Evolutionary conservation across 1,140 invertebrate species (phyloP).

Genomic region (Bombus sibiricus): DNA sequence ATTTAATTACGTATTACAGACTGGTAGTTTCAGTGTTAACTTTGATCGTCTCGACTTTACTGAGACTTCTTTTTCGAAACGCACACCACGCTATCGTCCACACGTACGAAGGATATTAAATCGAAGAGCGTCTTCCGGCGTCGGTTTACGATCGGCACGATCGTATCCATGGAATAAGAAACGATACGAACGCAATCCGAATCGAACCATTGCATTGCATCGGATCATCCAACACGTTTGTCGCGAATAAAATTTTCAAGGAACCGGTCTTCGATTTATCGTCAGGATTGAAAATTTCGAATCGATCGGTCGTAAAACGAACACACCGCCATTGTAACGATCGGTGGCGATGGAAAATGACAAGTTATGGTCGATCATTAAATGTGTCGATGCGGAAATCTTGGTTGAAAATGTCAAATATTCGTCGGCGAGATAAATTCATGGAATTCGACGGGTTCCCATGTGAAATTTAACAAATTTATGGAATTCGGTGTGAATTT

Average conservation of each 20-base stretch:
- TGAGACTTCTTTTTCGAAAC: neutral
- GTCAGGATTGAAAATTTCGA: conserved; percentile 18
- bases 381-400: too few relatives aligned
- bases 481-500: too few relatives aligned
- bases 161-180: conserved; percentile 32
- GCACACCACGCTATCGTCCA: neutral
- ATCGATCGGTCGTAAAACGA: conserved; percentile 11
- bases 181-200: conserved; percentile 7
- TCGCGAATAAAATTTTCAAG: conserved; percentile 35
- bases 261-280: conserved; percentile 4
- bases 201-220: neutral
- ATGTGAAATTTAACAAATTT: too few relatives aligned
- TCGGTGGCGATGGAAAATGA: neutral
- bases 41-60: too few relatives aligned
- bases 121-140: neutral
- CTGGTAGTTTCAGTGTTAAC: too few relatives aligned
- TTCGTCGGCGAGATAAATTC: too few relatives aligned
- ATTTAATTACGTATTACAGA: too few relatives aligned
- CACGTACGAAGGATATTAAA: neutral
- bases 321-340: neutral
- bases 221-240: neutral
- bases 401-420: too few relatives aligned
- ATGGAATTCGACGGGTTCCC: too few relatives aligned
- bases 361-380: too few relatives aligned
- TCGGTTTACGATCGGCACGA: conserved; percentile 26